Evolutionary conservation across 30 jellyfish, hydroid and myxozoan species (phyloP), one percentile per base, ranked within the genome.

Genomic region (Aurelia aurita): DNA sequence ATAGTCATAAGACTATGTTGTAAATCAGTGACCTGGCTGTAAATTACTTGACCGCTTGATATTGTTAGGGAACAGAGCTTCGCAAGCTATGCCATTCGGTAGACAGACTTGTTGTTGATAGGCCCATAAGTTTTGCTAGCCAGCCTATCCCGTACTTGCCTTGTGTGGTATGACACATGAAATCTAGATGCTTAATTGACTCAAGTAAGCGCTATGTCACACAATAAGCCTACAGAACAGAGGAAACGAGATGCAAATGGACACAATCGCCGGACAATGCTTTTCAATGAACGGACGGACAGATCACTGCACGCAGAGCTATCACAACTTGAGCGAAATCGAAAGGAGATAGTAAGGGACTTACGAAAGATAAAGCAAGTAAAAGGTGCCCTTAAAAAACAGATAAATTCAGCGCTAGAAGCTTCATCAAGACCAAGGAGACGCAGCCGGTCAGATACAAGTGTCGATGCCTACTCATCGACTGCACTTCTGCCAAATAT

Each of bases 201-300:
- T 39, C 9, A 5, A 2, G 9, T 16, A 25, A 19, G 12, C 25
- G 13, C 28, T 55, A 55, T 55, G 67, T 22, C 67, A 16, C 10
- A 55, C 67, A 60, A 35, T 21, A 77, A 63, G 29, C 79, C 68
- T 7, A 77, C 23, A 27, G 69, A 77, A 49, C 58, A 31, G 29
- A 8, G 62, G 31, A 74, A 55, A 57, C 39, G 47, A 25, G 82
- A 53, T 34, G 35, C 77, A 7, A 28, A 10, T 23, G 93, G 69
- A 21, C 58, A 43, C 60, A 53, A 74, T 8, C 58, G 93, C 59
- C 60, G 28, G 62, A 83, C 93, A 45, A 59, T 70, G 86, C 84
- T 68, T 27, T 83, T 83, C 63, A 83, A 83, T 80, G 93, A 83
- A 28, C 66, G 93, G 45, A 83, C 93, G 23, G 87, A 83, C 53